Evolutionary conservation across 2,888 invertebrate species (phyloP).

Genomic region (Tetropium fuscum): DNA sequence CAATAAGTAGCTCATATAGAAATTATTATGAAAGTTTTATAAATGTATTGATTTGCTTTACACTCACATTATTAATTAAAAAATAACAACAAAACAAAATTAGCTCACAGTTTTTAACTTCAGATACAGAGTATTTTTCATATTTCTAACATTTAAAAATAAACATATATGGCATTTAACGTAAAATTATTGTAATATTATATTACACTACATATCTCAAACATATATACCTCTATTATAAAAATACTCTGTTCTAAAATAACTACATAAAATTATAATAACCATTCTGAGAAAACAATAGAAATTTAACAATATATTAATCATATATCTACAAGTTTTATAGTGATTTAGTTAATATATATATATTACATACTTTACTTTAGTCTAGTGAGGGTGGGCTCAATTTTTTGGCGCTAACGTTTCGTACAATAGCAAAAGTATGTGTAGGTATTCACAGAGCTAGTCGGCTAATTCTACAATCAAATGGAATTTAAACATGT

Average conservation of each 20-base stretch:
- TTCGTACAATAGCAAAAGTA: conserved; percentile 52
- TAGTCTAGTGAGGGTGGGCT: conserved; percentile 59
- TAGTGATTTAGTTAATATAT: conserved; percentile 60
- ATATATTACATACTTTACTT: conserved; percentile 55
- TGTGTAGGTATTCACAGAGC: conserved; percentile 49
- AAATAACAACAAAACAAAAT: conserved; percentile 51
- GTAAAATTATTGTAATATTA: too few relatives aligned
- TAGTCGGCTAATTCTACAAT: conserved; percentile 42
- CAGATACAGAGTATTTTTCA: conserved; percentile 50
- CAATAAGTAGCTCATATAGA: conserved; percentile 56
- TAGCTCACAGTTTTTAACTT: conserved; percentile 48
- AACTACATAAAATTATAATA: conserved; percentile 48
- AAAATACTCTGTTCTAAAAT: conserved; percentile 48
- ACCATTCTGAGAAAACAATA: conserved; percentile 54
- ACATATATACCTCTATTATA: conserved; percentile 32
- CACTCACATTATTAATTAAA: conserved; percentile 53
- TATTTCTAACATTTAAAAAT: conserved; percentile 38
- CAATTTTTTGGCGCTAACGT: conserved; percentile 51
- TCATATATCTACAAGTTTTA: conserved; percentile 64
- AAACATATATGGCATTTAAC: conserved; percentile 38
- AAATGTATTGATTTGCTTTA: conserved; percentile 56
- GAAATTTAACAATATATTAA: conserved; percentile 65
- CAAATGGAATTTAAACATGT: conserved; percentile 42
- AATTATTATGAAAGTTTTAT: conserved; percentile 57
- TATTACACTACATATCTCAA: conserved; percentile 15